These are phyloP conservation scores for Philhelius pedissequus DNA, from an alignment of 2,888 invertebrate genomes.

Conservation along the genomic window DNA sequence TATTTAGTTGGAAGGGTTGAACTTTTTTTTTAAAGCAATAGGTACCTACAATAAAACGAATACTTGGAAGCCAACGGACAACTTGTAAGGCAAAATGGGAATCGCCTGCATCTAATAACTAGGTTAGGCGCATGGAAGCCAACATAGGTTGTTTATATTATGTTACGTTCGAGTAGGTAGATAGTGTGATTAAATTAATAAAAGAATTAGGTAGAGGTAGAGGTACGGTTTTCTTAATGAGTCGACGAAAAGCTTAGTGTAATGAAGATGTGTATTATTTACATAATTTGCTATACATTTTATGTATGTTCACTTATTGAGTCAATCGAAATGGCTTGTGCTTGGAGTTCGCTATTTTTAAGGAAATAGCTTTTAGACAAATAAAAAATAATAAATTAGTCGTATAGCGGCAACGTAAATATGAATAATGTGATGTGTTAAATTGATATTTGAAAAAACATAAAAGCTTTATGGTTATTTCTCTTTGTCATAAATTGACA, in stretches of 20 bases:
- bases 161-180: neutral
- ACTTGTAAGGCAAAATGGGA: neutral
- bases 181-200: neutral
- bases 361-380: too few species aligned
- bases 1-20: conserved; percentile 28
- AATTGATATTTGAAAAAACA: too few species aligned
- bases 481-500: too few species aligned
- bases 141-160: conserved; percentile 13
- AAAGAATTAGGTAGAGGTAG: neutral
- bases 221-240: neutral
- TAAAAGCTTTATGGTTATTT: too few species aligned
- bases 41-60: neutral
- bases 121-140: conserved; percentile 39
- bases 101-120: conserved; percentile 42
- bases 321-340: too few species aligned
- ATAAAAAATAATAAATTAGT: too few species aligned
- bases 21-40: neutral
- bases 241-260: neutral
- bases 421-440: too few species aligned
- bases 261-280: neutral
- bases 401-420: too few species aligned
- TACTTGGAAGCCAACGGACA: neutral
- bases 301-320: too few species aligned
- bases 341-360: too few species aligned
- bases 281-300: too few species aligned